Evolutionary conservation across 1,140 invertebrate genomes (phyloP), one percentile per base, ranked within the genome.

Genomic region (Leptinotarsa lineolata): DNA sequence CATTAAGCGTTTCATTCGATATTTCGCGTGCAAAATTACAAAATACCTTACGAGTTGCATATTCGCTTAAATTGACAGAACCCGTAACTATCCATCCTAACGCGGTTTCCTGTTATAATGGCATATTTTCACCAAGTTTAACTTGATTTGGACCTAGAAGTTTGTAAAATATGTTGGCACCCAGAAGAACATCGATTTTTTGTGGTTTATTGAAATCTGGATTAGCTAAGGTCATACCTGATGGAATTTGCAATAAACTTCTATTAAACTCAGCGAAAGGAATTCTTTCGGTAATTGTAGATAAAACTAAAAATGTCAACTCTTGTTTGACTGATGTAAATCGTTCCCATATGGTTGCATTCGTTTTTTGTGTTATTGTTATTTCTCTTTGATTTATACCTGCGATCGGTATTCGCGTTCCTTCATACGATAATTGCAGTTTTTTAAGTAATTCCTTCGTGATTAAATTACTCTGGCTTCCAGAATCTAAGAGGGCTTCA

Each of bases 161-260:
- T n/a, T n/a, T n/a, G n/a, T 68, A n/a, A n/a, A n/a, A n/a, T 12
- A 79, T 18, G 54, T 77, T 76, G 16, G 78, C 78, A 18, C 80
- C 81, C n/a, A 82, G 64, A 21, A 83, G 60, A 59, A 82, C 48
- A 61, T 83, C 80, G 13, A 83, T 70, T 45, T 64, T n/a, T 22
- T 39, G 59, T 13, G 75, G 70, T 60, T 65, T 65, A 60, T 76
- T 22, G 72, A 78, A 81, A n/a, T 59, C 61, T 67, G 76, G 76
- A 74, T 81, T 77, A 21, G 78, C 79, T 5, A 82, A 58, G 21
- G 68, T 22, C 5, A 21, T 60, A 60, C 16, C 5, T 60, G 16
- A 11, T 5, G 16, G 16, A 21, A 21, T 4, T 60, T 60, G 5
- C 6, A n/a, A 18, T 18, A 21, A 5, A 18, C n/a, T 60, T n/a